Evolutionary conservation across 2,113 vertebrate genomes (phyloP).

Genomic region (Cyanoderma ruficeps): DNA sequence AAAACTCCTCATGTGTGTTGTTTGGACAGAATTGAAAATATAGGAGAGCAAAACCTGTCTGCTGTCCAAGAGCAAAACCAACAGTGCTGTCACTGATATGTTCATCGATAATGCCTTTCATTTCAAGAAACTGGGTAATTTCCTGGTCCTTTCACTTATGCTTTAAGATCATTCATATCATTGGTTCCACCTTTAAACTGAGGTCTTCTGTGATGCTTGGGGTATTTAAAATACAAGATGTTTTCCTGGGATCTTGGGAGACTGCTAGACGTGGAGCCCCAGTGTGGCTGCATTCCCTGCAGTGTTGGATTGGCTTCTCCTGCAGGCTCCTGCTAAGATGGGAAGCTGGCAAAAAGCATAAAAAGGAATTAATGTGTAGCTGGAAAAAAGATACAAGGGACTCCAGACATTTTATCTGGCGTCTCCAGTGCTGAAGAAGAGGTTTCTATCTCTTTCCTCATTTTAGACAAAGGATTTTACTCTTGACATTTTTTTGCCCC

Average conservation of each 20-base stretch:
- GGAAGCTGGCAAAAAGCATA: conserved; percentile 12
- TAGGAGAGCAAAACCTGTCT: too few species aligned
- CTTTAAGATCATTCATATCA: background rate
- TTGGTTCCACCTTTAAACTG: background rate
- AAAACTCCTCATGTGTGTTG: background rate
- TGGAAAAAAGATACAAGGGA: conserved; percentile 30
- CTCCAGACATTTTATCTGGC: conserved; percentile 22
- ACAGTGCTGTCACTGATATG: too few species aligned
- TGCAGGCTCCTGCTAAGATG: conserved; percentile 11
- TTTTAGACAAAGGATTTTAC: conserved; percentile 17
- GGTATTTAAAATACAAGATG: background rate
- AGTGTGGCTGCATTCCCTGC: background rate
- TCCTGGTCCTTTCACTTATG: background rate
- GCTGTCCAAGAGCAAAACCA: too few species aligned
- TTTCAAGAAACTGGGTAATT: background rate
- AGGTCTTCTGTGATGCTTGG: background rate
- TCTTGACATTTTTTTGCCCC: background rate
- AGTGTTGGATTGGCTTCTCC: background rate
- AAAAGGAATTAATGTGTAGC: background rate
- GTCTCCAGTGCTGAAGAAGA: conserved; percentile 18
- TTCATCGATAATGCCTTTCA: too few species aligned
- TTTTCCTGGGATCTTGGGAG: background rate
- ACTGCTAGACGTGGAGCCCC: background rate
- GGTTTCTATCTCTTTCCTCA: conserved; percentile 20
- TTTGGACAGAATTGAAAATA: too few species aligned